Conservation (phyloP, 2,888 invertebrate species). For the Lapara coniferarum region DNA sequence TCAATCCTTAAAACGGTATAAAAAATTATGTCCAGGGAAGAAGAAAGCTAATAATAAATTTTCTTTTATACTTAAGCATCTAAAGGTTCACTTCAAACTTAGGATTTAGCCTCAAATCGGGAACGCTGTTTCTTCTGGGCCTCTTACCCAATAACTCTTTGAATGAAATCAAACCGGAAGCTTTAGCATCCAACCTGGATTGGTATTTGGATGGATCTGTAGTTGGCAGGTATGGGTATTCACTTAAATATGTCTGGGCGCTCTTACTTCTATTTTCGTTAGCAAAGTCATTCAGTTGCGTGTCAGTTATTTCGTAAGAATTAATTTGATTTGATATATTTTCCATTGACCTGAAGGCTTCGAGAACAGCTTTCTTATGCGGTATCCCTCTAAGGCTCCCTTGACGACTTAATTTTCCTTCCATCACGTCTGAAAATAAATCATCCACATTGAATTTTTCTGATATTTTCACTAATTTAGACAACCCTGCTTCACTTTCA, state of each 20-base stretch:
- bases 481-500: slow-evolving; percentile 39
- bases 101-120: slow-evolving; percentile 72
- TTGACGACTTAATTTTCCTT: slow-evolving; percentile 73
- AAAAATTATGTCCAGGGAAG: background rate
- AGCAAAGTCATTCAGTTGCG: slow-evolving; percentile 65
- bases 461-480: slow-evolving; percentile 74
- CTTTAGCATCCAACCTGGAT: slow-evolving; percentile 71
- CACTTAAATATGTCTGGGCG: slow-evolving; percentile 75
- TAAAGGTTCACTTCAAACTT: slow-evolving; percentile 69
- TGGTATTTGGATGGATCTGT: slow-evolving; percentile 78
- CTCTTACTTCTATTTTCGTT: slow-evolving; percentile 65
- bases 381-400: slow-evolving; percentile 82
- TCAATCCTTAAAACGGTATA: background rate
- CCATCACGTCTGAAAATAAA: slow-evolving; percentile 76
- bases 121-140: slow-evolving; percentile 76
- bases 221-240: slow-evolving; percentile 79
- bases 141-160: slow-evolving; percentile 66
- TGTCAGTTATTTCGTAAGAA: slow-evolving; percentile 70
- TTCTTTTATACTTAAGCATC: slow-evolving; percentile 26
- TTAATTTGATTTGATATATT: slow-evolving; percentile 65
- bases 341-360: slow-evolving; percentile 80
- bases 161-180: slow-evolving; percentile 75
- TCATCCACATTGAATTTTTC: slow-evolving; percentile 81
- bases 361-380: slow-evolving; percentile 80
- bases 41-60: background rate